These are phyloP conservation scores for Petrosia ficiformis DNA, from an alignment of 37 sponge, comb jelly and placozoan species.

Conservation along the genomic window DNA sequence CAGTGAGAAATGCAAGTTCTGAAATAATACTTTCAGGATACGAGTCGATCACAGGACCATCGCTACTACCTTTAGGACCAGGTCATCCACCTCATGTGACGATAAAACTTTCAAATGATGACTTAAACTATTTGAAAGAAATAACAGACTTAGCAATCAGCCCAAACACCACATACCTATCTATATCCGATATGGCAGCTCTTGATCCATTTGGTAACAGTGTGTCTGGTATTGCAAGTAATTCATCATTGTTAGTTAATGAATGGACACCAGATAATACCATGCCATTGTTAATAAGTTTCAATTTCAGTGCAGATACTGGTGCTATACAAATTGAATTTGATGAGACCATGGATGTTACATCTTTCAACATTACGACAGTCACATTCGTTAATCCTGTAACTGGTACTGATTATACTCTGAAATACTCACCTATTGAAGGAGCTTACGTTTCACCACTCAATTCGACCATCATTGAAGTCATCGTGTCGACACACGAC, in stretches of 20 bases:
- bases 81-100: constrained; percentile 79
- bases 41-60: constrained; percentile 50
- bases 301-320: constrained; percentile 60
- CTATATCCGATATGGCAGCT: constrained; percentile 36
- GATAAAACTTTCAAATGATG: constrained; percentile 47
- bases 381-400: constrained; percentile 49
- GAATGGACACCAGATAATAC: constrained; percentile 56
- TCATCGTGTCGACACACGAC: constrained; percentile 64
- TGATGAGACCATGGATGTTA: constrained; percentile 78
- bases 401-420: constrained; percentile 47
- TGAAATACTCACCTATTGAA: constrained; percentile 47
- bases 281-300: constrained; percentile 50
- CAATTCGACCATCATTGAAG: constrained; percentile 59
- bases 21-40: constrained; percentile 27
- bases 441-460: constrained; percentile 23
- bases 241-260: constrained; percentile 32
- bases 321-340: constrained; percentile 69
- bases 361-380: constrained; percentile 53
- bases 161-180: constrained; percentile 52
- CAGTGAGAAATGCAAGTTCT: constrained; percentile 31
- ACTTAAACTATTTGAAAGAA: constrained; percentile 75
- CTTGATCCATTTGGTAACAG: constrained; percentile 55
- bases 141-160: constrained; percentile 45
- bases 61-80: constrained; percentile 80
- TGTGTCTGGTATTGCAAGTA: constrained; percentile 4